Evolutionary conservation across 2,888 invertebrate species (phyloP).

Genomic region (Meganola albula): DNA sequence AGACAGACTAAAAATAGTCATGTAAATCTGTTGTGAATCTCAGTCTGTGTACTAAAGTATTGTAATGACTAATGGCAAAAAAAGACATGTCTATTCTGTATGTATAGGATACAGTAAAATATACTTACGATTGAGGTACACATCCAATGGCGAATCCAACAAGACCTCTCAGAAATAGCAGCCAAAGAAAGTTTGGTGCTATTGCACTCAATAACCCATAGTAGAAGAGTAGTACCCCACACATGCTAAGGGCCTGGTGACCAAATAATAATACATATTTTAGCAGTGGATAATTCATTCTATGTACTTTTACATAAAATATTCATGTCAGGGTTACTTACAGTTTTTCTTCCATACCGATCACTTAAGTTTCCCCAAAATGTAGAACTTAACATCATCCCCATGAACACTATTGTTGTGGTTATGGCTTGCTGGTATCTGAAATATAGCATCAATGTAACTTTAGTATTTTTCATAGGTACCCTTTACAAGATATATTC

Average conservation of each 20-base stretch:
- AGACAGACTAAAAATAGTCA: no score
- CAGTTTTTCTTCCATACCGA: constrained; percentile 92
- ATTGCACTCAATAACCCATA: constrained; percentile 94
- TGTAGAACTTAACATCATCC: constrained; percentile 98
- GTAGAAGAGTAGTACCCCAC: constrained; percentile 92
- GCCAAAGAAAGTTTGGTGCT: constrained; percentile 94
- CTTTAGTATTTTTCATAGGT: no score
- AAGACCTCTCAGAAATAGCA: constrained; percentile 91
- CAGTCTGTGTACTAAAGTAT: no score
- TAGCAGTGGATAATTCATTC: no score
- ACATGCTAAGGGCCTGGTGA: constrained; percentile 88
- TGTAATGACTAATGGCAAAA: background rate
- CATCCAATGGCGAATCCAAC: constrained; percentile 98
- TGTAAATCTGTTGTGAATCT: no score
- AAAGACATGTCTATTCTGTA: background rate
- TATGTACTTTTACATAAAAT: no score
- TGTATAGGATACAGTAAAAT: background rate
- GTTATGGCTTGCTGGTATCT: constrained; percentile 94
- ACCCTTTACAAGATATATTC: no score
- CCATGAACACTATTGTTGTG: constrained; percentile 95
- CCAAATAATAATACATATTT: constrained; percentile 5
- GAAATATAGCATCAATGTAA: no score
- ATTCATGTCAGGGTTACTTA: no score
- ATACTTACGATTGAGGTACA: constrained; percentile 95
- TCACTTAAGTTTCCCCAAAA: constrained; percentile 98